phyloP scores from a whole-genome alignment of 2,113 vertebrate genomes.

The Caracal caracal region DNA sequence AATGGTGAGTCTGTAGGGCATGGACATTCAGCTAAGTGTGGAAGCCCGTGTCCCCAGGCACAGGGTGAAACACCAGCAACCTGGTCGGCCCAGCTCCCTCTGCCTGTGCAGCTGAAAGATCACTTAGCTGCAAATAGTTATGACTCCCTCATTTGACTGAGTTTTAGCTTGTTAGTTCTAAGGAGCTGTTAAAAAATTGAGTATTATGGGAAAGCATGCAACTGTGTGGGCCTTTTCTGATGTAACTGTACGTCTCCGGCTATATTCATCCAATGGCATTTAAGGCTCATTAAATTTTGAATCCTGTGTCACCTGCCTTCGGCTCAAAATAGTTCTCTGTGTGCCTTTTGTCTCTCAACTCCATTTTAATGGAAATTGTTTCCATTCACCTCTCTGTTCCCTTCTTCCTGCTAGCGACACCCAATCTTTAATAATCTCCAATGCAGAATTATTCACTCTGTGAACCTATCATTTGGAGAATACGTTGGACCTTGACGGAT shows the following conservation, averaged over 20 bases:
- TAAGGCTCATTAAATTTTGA: constrained; percentile 89
- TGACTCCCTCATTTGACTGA: constrained; percentile 35
- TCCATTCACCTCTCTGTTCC: constrained; percentile 69
- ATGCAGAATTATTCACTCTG: background rate
- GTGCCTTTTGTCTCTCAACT: constrained; percentile 80
- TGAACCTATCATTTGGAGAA: constrained; percentile 46
- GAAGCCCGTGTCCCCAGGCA: background rate
- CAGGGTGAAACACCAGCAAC: background rate
- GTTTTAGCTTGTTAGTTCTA: constrained; percentile 56
- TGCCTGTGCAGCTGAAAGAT: background rate
- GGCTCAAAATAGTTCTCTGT: constrained; percentile 82
- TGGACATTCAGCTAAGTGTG: background rate
- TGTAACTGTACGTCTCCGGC: constrained; percentile 54
- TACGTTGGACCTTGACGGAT: background rate
- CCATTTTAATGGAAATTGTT: constrained; percentile 78
- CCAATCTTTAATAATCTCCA: constrained; percentile 65
- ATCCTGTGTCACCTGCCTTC: constrained; percentile 82
- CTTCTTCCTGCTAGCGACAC: constrained; percentile 60
- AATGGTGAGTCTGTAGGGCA: background rate
- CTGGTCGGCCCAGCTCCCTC: background rate
- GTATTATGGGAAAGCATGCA: constrained; percentile 64
- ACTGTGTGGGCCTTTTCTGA: constrained; percentile 65
- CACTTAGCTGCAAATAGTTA: background rate
- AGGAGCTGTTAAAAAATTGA: constrained; percentile 66
- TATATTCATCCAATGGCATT: constrained; percentile 85